Evolutionary conservation across 2,113 vertebrate genomes (phyloP).

Genomic region (Chionis minor): DNA sequence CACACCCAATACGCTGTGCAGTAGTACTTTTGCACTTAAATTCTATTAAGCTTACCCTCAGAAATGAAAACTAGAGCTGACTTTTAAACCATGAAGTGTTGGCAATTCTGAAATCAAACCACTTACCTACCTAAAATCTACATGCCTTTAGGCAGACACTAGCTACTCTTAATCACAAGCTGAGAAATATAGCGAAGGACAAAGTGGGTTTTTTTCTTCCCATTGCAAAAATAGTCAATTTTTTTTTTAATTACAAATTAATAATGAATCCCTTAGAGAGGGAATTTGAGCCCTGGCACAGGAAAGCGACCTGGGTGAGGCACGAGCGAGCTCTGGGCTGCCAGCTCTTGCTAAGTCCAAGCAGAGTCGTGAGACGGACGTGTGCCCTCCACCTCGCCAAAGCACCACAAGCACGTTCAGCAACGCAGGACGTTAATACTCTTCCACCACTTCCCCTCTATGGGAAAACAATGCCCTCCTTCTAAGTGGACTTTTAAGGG

Average conservation of each 20-base stretch:
- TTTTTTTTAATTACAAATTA: neutral
- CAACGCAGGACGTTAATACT: neutral
- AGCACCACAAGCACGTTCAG: fast-evolving
- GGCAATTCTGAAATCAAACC: neutral
- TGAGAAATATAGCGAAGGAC: neutral
- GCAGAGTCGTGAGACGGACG: neutral
- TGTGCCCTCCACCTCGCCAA: neutral
- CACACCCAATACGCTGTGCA: neutral
- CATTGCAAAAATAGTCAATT: neutral
- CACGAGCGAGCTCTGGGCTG: fast-evolving
- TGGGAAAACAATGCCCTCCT: neutral
- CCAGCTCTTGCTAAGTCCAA: neutral
- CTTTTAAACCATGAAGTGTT: neutral
- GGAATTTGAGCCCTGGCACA: neutral
- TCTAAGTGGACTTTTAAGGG: neutral
- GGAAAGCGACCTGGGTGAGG: neutral
- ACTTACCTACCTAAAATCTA: neutral
- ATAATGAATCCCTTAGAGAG: neutral
- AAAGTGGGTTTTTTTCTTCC: neutral
- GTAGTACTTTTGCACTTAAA: neutral
- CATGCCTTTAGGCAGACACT: neutral
- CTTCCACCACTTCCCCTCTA: neutral
- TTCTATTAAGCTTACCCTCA: neutral
- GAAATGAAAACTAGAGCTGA: neutral
- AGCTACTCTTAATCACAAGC: neutral